Evolutionary conservation across 2,888 invertebrate species (phyloP), one percentile per base, ranked within the genome.

Genomic region (Hemicrepidius hirtus): DNA sequence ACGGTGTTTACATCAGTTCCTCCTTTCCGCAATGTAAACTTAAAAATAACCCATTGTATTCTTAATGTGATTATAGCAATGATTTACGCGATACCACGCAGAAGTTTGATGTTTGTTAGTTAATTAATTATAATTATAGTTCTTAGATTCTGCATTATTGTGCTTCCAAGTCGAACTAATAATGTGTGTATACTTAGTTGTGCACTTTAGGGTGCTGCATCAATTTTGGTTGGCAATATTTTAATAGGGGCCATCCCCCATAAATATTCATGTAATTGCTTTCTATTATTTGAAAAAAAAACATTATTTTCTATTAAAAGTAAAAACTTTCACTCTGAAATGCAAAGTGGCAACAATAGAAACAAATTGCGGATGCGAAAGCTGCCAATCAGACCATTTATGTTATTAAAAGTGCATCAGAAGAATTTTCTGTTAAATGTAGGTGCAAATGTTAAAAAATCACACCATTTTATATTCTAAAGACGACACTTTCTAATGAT

Each of bases 401-500:
- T 32, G 53, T 28, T 28, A 28, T 53, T 53, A 53, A 53, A 53
- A 21, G 13, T 21, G 21, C 53, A 53, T 53, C 53, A 53, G n/a
- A 40, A 18, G 46, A 53, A 13, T 53, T 53, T 53, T 53, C 24
- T 53, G 12, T 3, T 28, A 28, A 53, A 53, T 53, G 32, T 53
- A 53, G 53, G 32, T 53, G 28, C 24, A 53, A 53, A 28, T 53
- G 24, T 21, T 21, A 28, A 53, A 53, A 53, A 53, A 53, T 13
- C 13, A 2, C 5, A 53, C 24, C n/a, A 50, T 50, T 53, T 24
- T 53, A 21, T n/a, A 0, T 53, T n/a, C 13, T 4, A 49, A 28
- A 28, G 53, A 28, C 53, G 53, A 53, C 53, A 53, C 53, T 53
- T 53, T 53, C 53, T 53, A 53, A 53, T 53, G 53, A 16, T 53